These are phyloP conservation scores for Sericinus montela DNA, from an alignment of 2,888 invertebrate genomes.

Conservation along the genomic window DNA sequence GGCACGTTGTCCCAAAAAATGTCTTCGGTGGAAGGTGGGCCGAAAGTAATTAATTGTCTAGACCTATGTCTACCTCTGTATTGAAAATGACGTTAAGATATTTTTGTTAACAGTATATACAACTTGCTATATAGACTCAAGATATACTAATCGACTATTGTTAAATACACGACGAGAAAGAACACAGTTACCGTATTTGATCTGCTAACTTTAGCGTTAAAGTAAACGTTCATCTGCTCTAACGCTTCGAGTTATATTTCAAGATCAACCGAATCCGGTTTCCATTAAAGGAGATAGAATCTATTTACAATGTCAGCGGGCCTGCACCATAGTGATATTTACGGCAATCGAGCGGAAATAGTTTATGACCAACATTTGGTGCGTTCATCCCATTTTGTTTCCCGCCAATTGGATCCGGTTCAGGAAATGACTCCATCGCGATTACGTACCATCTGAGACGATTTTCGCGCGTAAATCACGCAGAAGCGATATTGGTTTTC, in stretches of 20 bases:
- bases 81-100: too few species aligned
- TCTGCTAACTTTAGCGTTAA: constrained; percentile 3
- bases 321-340: constrained; percentile 22
- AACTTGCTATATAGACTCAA: too few species aligned
- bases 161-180: too few species aligned
- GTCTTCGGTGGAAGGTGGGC: too few species aligned
- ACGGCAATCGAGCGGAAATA: constrained; percentile 46
- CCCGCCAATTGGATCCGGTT: constrained; percentile 7
- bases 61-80: too few species aligned
- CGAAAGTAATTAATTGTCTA: too few species aligned
- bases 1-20: too few species aligned
- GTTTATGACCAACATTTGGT: constrained; percentile 45
- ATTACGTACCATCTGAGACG: background rate
- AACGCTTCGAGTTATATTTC: background rate
- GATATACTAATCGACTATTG: too few species aligned
- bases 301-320: constrained; percentile 22
- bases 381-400: constrained; percentile 37
- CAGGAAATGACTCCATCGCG: constrained; percentile 10
- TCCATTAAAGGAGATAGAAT: constrained; percentile 13
- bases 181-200: too few species aligned
- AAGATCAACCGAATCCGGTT: constrained; percentile 11
- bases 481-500: background rate
- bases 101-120: too few species aligned
- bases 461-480: background rate
- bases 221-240: constrained; percentile 10